Percentiles rank a stretch among this genome's conserved stretches.
Conservation (phyloP, 1,140 invertebrate species). For the Ceratosolen fusciceps region DNA sequence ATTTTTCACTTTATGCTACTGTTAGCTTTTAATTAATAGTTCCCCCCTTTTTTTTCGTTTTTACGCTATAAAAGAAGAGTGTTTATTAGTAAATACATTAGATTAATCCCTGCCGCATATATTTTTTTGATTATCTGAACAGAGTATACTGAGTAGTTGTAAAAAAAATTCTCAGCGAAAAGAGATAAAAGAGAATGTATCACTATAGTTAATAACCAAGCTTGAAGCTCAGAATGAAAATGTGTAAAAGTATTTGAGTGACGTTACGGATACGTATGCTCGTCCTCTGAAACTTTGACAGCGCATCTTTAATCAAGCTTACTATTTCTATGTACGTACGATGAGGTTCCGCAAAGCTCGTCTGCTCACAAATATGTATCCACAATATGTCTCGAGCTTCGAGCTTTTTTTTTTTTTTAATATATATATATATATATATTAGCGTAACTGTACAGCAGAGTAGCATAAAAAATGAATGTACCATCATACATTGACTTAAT, state of each 20-base stretch:
- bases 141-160: background rate
- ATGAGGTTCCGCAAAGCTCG: background rate
- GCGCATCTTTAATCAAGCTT: slow-evolving; percentile 24
- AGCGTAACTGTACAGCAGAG: no score
- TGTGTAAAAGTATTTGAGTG: background rate
- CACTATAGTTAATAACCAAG: background rate
- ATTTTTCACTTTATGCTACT: no score
- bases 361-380: background rate
- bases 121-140: background rate
- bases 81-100: background rate
- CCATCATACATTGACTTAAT: no score
- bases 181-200: background rate
- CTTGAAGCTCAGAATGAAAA: background rate
- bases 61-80: no score
- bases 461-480: background rate
- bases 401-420: no score
- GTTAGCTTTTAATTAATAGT: no score
- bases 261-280: background rate
- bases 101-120: background rate
- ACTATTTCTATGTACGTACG: background rate
- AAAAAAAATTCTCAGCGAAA: slow-evolving; percentile 12
- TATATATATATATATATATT: no score
- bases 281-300: background rate
- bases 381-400: background rate
- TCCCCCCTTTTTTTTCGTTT: no score